These are phyloP conservation scores for Chaetoderma sp. DNA, from an alignment of 2,888 invertebrate genomes.

Conservation along the genomic window DNA sequence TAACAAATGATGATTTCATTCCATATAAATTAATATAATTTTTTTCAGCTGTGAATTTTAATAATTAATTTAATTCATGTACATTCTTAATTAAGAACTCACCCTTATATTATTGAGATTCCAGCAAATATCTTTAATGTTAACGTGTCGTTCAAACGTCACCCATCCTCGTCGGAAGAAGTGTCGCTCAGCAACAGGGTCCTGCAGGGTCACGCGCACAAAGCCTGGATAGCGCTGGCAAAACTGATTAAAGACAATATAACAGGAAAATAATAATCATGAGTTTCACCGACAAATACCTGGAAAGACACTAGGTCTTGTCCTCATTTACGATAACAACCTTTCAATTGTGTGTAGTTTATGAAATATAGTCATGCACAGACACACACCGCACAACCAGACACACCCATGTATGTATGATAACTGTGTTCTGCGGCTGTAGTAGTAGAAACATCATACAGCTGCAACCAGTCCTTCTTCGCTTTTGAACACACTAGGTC, in stretches of 20 bases:
- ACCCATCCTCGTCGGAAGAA: constrained; percentile 99
- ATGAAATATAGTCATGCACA: no score
- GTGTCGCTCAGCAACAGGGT: constrained; percentile 94
- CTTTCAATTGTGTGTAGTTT: background rate
- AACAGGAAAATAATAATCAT: background rate
- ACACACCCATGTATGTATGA: no score
- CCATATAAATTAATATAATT: no score
- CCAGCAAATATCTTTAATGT: constrained; percentile 99
- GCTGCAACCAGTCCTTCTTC: no score
- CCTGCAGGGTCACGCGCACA: constrained; percentile 93
- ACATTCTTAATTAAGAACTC: no score
- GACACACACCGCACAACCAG: no score
- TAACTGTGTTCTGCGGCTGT: no score
- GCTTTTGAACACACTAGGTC: no score
- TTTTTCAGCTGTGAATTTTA: no score
- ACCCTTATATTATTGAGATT: constrained; percentile 94
- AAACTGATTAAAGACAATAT: constrained; percentile 73
- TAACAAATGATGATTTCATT: no score
- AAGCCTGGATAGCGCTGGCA: constrained; percentile 88
- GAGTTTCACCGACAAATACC: background rate
- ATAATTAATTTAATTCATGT: no score
- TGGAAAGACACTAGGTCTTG: background rate
- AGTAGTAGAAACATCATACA: no score
- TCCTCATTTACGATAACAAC: background rate
- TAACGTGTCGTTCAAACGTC: constrained; percentile 94